Conservation (phyloP, 2,113 vertebrate genomes). For the Cathartes aura region DNA sequence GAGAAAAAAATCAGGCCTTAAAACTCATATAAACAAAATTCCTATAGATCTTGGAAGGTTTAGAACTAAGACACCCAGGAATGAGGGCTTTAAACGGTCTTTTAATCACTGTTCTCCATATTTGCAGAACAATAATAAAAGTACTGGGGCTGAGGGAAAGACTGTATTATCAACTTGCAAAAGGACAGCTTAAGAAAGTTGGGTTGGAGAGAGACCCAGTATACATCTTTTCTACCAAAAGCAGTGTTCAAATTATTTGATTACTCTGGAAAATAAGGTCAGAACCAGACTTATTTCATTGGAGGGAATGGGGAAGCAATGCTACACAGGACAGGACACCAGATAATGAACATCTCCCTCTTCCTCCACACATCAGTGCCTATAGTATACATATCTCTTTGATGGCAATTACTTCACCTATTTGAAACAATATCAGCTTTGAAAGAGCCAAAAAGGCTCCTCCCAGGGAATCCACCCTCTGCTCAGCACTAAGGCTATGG, state of each 20-base stretch:
- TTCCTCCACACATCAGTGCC: background rate
- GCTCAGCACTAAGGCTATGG: accelerated
- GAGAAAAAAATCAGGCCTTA: background rate
- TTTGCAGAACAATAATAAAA: background rate
- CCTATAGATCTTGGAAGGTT: background rate
- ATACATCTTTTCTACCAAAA: background rate
- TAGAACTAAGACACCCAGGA: background rate
- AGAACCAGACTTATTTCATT: background rate
- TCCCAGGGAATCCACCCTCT: background rate
- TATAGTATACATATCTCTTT: background rate
- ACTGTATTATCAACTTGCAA: background rate
- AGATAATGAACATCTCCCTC: background rate
- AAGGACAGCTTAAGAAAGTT: background rate
- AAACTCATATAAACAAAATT: background rate
- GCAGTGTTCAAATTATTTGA: background rate
- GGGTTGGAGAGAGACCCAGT: background rate
- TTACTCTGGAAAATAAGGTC: background rate
- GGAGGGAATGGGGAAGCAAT: background rate
- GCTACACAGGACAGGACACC: background rate
- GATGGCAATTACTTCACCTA: background rate
- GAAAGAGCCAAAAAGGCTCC: background rate
- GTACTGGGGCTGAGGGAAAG: background rate
- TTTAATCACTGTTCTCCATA: background rate
- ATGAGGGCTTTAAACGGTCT: background rate
- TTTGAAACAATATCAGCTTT: background rate